Base-by-base conservation (phyloP, 2,797 vertebrate species). In the Acipenser oxyrinchus region DNA sequence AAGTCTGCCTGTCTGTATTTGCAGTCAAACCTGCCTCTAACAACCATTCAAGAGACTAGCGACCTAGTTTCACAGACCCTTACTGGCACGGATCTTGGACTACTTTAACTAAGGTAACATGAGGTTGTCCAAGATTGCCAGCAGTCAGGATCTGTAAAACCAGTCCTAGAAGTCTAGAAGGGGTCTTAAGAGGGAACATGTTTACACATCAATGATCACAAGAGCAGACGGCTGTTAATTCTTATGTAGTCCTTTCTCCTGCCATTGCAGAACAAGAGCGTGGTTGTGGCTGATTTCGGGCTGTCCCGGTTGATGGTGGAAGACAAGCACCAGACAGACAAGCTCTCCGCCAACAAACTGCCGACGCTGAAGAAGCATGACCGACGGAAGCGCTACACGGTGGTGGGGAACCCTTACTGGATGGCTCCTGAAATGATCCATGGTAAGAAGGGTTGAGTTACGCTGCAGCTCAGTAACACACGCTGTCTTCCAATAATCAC, bases 391-490 rank as follows among this genome's bases (percentile, higher is more conserved):
- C 89, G 97, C 4, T 99, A 99, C 87, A 99, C 97, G 0, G 97
- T 99, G 77, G 97, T 99, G 79, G 97, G 97, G 23, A 98, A 98
- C 82, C 96, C 97, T 0, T 98, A 98, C 85, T 99, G 96, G 96
- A 99, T 99, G 96, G 96, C 96, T 6, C 96, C 96, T 0, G 96
- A 99, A 81, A 99, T 99, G 97, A 98, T 99, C 78, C 94, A 98
- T 0, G 96, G 96, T 98, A 81, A 75, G 89, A 55, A 6, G 18
- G 3, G 37, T 37, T 37, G 37, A 37, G 37, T 37, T 37, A 37
- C 37, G 5, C 37, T 37, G 15, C 23, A 37, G 23, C 3, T 37
- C 23, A 37, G 23, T 4, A 37, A 37, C 23, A 37, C 23, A 37
- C 23, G 23, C 23, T 37, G 23, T 37, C 23, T 37, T 37, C 23